Evolutionary conservation across 92 coral and sea anemone genomes (phyloP), one percentile per base, ranked within the genome.

Genomic region (Porites rus): DNA sequence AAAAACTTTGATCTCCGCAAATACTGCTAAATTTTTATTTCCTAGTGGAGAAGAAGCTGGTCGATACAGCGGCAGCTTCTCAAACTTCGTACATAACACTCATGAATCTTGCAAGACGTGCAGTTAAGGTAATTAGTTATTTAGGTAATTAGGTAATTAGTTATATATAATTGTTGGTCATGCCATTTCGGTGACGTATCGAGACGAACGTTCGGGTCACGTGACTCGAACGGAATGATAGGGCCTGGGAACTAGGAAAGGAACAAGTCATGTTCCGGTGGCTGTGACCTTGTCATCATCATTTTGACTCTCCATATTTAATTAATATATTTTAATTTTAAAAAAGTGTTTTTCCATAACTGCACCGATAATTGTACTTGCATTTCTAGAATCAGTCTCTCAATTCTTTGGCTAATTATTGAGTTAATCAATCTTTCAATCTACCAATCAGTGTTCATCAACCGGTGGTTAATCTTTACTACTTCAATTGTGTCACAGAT

Each of bases 71-170:
- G 64, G 82, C 88, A 18, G 88, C 88, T 68, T 4, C 76, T 38
- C 60, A 61, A 73, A 62, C n/a, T 43, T 60, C 98, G 68, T 94
- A 73, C 88, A 78, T 94, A 60, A 75, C 21, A 65, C 72, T 94
- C 43, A 62, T 73, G 10, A 94, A 94, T 85, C 17, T 51, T 8
- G 91, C 94, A 31, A 76, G 69, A n/a, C 88, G 98, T 17, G 89
- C 93, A 10, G 92, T 92, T 7, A 88, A 92, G 93, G 98, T 90
- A 86, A 59, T 9, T 66, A 51, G 10, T 77, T 38, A 61, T 24
- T 17, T 38, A 24, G 25, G 25, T 24, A 24, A 24, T 24, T 24
- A 24, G 25, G 25, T 24, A 24, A 24, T 24, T 24, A 24, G 25
- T 24, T 24, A 24, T 24, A 24, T 24, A 24, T 24, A 24, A 24